phyloP scores from a whole-genome alignment of 2,888 invertebrate species.

The Pristionchus maxplancki region DNA sequence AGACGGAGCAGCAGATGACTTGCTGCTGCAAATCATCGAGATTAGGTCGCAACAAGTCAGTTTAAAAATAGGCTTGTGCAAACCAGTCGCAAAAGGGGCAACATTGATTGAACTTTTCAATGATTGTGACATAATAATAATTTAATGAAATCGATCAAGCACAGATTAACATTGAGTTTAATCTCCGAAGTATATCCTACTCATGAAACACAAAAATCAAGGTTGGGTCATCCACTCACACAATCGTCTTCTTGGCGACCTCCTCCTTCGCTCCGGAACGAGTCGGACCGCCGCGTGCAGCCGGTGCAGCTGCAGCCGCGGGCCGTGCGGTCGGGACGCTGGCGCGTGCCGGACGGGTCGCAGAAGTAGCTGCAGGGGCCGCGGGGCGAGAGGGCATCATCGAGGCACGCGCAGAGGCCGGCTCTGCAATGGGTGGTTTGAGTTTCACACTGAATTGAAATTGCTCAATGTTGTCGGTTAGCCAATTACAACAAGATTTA shows the following conservation, averaged over 20 bases:
- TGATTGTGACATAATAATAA: no score
- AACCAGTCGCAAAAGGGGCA: no score
- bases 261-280: slow-evolving; percentile 31
- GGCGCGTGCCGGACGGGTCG: slow-evolving; percentile 25
- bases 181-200: background rate
- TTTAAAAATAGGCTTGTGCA: no score
- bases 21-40: background rate
- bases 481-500: no score
- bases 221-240: slow-evolving; percentile 35
- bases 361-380: background rate
- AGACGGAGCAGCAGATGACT: background rate
- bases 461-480: background rate
- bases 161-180: background rate
- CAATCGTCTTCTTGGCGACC: slow-evolving; percentile 47
- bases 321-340: background rate
- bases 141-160: no score
- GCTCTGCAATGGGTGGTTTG: background rate
- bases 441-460: no score
- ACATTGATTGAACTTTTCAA: no score
- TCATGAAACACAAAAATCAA: background rate
- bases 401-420: slow-evolving; percentile 26
- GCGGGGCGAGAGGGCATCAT: slow-evolving; percentile 12
- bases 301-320: background rate
- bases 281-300: background rate
- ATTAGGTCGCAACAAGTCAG: no score